Evolutionary conservation across 2,797 vertebrate species (phyloP), one percentile per base, ranked within the genome.

Genomic region (Craterocephalus amniculus): DNA sequence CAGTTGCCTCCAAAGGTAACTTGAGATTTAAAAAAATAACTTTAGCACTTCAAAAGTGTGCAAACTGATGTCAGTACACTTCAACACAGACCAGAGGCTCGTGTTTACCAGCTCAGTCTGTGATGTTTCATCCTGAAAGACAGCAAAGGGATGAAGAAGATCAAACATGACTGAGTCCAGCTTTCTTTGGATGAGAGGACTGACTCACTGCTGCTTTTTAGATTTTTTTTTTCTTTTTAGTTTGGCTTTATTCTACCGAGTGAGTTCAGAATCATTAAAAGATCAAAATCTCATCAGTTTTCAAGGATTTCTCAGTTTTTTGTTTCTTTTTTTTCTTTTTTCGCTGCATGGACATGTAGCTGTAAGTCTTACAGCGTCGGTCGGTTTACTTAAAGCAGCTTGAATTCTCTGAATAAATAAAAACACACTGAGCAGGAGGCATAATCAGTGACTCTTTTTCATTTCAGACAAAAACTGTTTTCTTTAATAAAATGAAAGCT

Each of bases 21-120:
- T 52, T 35, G 24, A 29, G n/a, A 58, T 74, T 1, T 6, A 49
- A 61, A 54, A 54, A n/a, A 12, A 22, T 20, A 60, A 66, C 58
- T 58, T 49, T 29, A 45, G 60, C 24, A 3, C 29, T 56, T 36
- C 40, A 8, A 63, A 77, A 67, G 18, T 29, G 58, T 49, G 20
- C 56, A 54, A 65, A 70, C 38, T 59, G 59, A 59, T 51, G 38
- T 70, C 51, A 34, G 51, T 32, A 2, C 58, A 54, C 31, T 67
- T 43, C 36, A 65, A 63, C 26, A 22, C 40, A 31, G 58, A 55
- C 6, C 43, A 51, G 18, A 27, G 35, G 34, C 49, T 55, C 9
- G 7, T 72, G 56, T 76, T 79, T 56, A 62, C 66, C 43, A 32
- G 79, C 62, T 54, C 58, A 11, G 66, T 22, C 12, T 64, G 72